phyloP scores from a whole-genome alignment of 2,888 invertebrate species.

The Pyrochroa serraticornis region DNA sequence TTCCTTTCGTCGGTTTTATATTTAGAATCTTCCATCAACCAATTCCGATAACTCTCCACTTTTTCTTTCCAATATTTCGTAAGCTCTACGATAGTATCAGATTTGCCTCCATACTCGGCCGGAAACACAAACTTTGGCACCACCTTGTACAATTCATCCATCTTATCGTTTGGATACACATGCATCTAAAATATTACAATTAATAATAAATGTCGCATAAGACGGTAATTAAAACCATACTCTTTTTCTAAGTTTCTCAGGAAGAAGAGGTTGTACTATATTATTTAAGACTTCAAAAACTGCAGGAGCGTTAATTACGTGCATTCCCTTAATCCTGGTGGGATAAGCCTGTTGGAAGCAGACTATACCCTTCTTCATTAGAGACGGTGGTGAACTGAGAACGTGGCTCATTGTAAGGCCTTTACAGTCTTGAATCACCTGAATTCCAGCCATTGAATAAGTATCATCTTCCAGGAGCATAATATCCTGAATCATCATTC shows the following conservation, averaged over 20 bases:
- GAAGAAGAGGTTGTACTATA: constrained; percentile 66
- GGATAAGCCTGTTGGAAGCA: constrained; percentile 66
- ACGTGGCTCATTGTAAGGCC: constrained; percentile 62
- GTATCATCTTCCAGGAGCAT: constrained; percentile 68
- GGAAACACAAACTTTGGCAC: constrained; percentile 67
- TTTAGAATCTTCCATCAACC: constrained; percentile 61
- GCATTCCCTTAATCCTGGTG: constrained; percentile 63
- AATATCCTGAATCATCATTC: constrained; percentile 65
- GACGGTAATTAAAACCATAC: constrained; percentile 54
- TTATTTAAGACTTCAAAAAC: constrained; percentile 66
- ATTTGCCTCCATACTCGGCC: constrained; percentile 70
- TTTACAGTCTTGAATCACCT: constrained; percentile 64
- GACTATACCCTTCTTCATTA: constrained; percentile 62
- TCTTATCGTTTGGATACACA: constrained; percentile 59
- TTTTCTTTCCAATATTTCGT: constrained; percentile 62
- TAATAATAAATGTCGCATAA: not conserved
- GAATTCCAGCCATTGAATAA: constrained; percentile 61
- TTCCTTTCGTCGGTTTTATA: constrained; percentile 61
- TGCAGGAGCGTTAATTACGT: constrained; percentile 65
- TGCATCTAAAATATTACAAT: constrained; percentile 57
- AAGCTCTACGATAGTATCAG: constrained; percentile 61
- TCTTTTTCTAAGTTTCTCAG: constrained; percentile 66
- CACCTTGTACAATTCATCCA: constrained; percentile 63
- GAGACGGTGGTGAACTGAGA: constrained; percentile 59
- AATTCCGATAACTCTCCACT: constrained; percentile 59